Base-by-base conservation (phyloP, 1,140 invertebrate genomes). In the Proctacanthus coquilletti region DNA sequence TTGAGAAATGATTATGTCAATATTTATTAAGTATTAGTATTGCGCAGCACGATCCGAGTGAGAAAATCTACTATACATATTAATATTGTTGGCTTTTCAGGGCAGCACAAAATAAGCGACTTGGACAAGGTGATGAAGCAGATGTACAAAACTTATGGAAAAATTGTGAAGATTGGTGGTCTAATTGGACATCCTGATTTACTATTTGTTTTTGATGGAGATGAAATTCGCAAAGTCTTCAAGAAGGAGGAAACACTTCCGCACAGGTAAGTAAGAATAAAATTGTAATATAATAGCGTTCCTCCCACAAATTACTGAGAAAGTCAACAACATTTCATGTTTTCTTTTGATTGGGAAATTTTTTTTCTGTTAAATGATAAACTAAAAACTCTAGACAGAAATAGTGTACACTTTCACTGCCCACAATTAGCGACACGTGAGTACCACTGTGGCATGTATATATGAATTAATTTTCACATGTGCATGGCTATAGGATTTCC, bases 151-250 rank as follows among this genome's bases (percentile, higher is more conserved):
- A 59, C 75, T 42, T 84, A 77, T 37, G 77, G 79, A 2, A 70
- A 74, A 38, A 74, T 81, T 13, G 81, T 79, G 4, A 80, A 77
- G 60, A 71, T 84, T 31, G 71, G 72, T 4, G 77, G 76, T 14
- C 55, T 85, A 2, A 69, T 84, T 34, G 80, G 80, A 3, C 74
- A 81, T 52, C 80, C 80, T 2, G 80, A 84, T 60, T 65, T 85
- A 50, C 68, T 85, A 17, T 84, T 84, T 48, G 66, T 84, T 8
- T 82, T 80, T 57, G 72, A 78, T 50, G 77, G 78, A 0, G 71
- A 81, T 39, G 78, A 81, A 47, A 81, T 82, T 9, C 72, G 80
- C 36, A 72, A 70, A 40, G 72, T 85, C 34, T 82, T 83, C 48
- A 66, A 78, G 40, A 67, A 70, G 18, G 82, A 85, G 56, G 82